A percentile compares a stretch with the other conserved stretches of the same genome.
Evolutionary conservation across 2,888 invertebrate genomes (phyloP).

Genomic region (Lasioglossum leucozonium): DNA sequence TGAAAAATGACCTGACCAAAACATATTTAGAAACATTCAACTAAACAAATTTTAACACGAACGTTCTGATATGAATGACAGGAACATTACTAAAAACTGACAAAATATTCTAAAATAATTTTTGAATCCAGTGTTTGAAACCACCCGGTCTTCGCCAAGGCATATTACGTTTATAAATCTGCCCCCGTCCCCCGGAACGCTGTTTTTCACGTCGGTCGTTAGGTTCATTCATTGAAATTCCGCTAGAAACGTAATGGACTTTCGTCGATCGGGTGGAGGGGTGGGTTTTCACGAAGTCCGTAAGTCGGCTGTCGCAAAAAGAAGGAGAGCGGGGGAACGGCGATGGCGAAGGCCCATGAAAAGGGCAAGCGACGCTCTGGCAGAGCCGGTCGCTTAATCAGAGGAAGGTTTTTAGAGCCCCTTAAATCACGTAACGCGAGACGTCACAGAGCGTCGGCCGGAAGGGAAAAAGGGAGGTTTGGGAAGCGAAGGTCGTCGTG

Average conservation of each 20-base stretch:
- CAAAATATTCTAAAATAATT: neutral
- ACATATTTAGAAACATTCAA: neutral
- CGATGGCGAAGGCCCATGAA: conserved; percentile 67
- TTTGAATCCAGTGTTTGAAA: neutral
- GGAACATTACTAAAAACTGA: neutral
- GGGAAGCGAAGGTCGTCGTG: conserved; percentile 49
- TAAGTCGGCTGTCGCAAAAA: conserved; percentile 66
- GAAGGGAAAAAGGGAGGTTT: conserved; percentile 33
- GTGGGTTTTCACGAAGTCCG: conserved; percentile 64
- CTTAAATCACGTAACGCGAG: conserved; percentile 81
- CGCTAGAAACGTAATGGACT: conserved; percentile 63
- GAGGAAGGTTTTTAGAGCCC: conserved; percentile 82
- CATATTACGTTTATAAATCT: conserved; percentile 30
- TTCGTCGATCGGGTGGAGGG: conserved; percentile 61
- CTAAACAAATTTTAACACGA: neutral
- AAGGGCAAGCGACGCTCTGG: conserved; percentile 79
- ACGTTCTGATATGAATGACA: neutral
- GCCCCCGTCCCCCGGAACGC: conserved; percentile 22
- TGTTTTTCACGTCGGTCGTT: conserved; percentile 63
- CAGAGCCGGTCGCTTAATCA: conserved; percentile 80
- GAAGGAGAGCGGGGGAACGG: conserved; percentile 51
- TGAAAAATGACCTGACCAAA: neutral
- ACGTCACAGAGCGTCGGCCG: conserved; percentile 69
- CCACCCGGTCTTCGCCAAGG: neutral
- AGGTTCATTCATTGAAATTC: conserved; percentile 54